Conservation (phyloP, 2,888 invertebrate species). For the Pyrrhia umbra region DNA sequence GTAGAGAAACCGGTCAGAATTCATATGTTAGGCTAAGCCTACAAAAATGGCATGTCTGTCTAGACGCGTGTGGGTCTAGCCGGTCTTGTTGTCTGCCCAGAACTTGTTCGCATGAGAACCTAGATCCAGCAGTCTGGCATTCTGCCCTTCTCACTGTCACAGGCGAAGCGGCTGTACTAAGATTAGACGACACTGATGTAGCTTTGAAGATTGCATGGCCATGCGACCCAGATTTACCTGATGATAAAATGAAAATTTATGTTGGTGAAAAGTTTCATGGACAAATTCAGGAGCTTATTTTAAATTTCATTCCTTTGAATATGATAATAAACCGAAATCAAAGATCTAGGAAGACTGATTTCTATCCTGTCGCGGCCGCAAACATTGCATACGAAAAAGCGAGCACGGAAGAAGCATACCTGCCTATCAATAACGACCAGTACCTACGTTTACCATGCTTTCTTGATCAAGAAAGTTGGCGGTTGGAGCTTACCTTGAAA, state of each 20-base stretch:
- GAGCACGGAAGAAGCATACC: constrained; percentile 79
- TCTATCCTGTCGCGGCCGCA: constrained; percentile 73
- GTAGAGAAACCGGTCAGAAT: constrained; percentile 75
- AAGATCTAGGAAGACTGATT: constrained; percentile 61
- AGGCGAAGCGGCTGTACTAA: constrained; percentile 76
- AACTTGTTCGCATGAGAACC: constrained; percentile 73
- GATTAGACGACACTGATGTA: constrained; percentile 79
- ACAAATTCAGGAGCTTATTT: constrained; percentile 82
- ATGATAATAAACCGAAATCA: constrained; percentile 69
- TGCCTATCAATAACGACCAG: constrained; percentile 75
- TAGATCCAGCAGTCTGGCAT: constrained; percentile 85
- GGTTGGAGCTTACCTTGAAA: constrained; percentile 80
- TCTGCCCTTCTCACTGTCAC: constrained; percentile 80
- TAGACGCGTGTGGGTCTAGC: constrained; percentile 78
- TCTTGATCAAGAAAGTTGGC: constrained; percentile 77
- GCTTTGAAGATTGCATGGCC: constrained; percentile 74
- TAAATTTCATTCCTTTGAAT: constrained; percentile 84
- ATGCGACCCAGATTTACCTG: constrained; percentile 81
- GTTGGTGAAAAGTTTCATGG: constrained; percentile 86
- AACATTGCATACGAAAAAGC: constrained; percentile 84
- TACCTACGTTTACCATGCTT: constrained; percentile 84
- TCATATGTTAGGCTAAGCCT: constrained; percentile 78
- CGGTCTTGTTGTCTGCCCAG: constrained; percentile 77
- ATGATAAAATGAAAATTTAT: constrained; percentile 78
- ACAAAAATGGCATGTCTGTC: constrained; percentile 84